These are phyloP conservation scores for Gymnobelideus leadbeateri DNA, from an alignment of 2,113 vertebrate genomes.

Conservation along the genomic window DNA sequence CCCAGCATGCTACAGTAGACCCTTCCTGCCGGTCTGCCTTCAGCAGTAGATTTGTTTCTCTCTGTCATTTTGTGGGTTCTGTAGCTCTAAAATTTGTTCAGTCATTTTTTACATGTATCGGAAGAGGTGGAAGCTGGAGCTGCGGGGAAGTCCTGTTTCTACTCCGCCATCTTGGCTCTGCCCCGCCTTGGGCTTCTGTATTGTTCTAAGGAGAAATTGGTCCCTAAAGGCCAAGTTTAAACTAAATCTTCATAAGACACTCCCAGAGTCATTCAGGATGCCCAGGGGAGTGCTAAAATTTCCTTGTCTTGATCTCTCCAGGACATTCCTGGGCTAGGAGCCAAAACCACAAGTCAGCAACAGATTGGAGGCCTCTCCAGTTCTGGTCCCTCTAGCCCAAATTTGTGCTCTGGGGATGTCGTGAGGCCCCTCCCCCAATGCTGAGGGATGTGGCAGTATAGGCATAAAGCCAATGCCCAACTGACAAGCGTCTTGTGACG, in stretches of 20 bases:
- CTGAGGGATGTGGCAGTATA: neutral
- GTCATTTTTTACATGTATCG: no score
- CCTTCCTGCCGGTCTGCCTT: no score
- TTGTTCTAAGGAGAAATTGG: neutral
- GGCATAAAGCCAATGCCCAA: neutral
- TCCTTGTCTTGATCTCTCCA: conserved; percentile 28
- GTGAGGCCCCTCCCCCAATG: neutral
- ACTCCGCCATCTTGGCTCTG: no score
- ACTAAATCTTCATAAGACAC: neutral
- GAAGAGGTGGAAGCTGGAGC: no score
- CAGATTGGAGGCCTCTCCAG: neutral
- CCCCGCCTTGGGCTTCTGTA: neutral
- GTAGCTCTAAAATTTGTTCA: no score
- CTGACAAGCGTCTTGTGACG: no score
- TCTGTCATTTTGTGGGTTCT: no score
- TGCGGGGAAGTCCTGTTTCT: no score
- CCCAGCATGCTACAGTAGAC: no score
- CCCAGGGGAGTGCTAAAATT: neutral
- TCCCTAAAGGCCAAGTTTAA: neutral
- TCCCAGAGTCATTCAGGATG: conserved; percentile 4
- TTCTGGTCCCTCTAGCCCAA: neutral
- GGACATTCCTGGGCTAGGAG: neutral
- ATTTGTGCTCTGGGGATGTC: neutral
- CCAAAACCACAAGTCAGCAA: neutral
- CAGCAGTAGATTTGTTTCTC: no score